Base-by-base conservation (phyloP, 2,888 invertebrate genomes). In the Agrochola circellaris region DNA sequence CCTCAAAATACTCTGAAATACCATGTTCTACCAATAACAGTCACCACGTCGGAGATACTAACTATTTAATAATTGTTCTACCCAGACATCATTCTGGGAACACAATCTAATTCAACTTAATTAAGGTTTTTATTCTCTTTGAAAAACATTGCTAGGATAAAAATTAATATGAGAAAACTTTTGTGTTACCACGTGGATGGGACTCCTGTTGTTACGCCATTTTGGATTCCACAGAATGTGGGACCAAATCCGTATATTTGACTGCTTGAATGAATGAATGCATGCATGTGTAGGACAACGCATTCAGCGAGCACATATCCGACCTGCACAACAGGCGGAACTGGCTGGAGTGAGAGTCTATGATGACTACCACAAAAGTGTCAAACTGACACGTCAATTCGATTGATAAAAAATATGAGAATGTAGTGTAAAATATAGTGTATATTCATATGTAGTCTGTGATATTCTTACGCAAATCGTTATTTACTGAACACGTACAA, bases 11-110 rank as follows among this genome's bases (percentile, higher is more conserved):
- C 34, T 66, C 7, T 0, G 17, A 17, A 62, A 73, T 23, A 73
- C 64, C 73, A 67, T 58, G 34, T 79, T 42, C 64, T 45, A 48
- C 51, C 62, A 45, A 60, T 85, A 26, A 60, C 30, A n/a, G 23
- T 60, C 23, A 42, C 73, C 54, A 38, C 38, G 23, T 64, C 30
- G n/a, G 58, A 68, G 64, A 67, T 72, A 64, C n/a, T 17, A 84
- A 58, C 67, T 64, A 65, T 84, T 85, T 85, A 73, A 65, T 85
- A 38, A 85, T 81, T 65, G 48, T 69, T 26, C 23, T 38, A 42
- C 26, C 13, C 38, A 48, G 54, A 69, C 74, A 48, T 30, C 73
- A 74, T 81, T 85, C 68, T 17, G n/a, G 60, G 60, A 69, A 81
- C 20, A 23, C 60, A 65, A 38, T 34, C 68, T 30, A 81, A 48